Percentiles rank a stretch among this genome's conserved stretches.
Evolutionary conservation across 2,113 vertebrate species (phyloP).

Genomic region (Spea multiplicata): DNA sequence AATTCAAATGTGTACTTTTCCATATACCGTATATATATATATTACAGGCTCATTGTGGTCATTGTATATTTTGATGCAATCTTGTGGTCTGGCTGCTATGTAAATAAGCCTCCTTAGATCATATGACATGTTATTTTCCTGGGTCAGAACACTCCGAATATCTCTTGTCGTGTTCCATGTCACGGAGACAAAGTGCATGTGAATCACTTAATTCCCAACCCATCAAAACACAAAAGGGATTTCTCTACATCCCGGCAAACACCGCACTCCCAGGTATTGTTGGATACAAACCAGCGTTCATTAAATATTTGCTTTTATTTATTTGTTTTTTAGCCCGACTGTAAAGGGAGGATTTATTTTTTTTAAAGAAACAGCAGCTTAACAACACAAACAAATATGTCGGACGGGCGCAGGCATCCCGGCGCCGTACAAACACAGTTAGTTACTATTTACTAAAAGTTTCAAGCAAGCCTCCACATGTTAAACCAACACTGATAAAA

Average conservation of each 20-base stretch:
- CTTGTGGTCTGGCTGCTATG: no score
- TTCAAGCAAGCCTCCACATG: constrained; percentile 65
- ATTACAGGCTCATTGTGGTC: no score
- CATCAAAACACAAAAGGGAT: constrained; percentile 12
- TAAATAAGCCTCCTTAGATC: no score
- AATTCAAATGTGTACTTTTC: no score
- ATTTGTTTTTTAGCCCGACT: constrained; percentile 43
- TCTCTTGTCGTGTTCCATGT: neutral
- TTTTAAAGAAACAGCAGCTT: constrained; percentile 46
- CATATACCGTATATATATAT: no score
- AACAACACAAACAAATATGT: constrained; percentile 42
- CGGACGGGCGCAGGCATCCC: constrained; percentile 44
- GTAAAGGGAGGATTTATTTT: constrained; percentile 20
- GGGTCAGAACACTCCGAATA: no score
- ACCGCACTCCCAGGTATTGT: constrained; percentile 11
- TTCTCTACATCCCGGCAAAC: constrained; percentile 8
- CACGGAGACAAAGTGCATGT: constrained; percentile 8
- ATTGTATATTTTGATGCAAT: no score
- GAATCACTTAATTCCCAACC: neutral
- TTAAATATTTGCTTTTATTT: constrained; percentile 39
- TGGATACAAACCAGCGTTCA: constrained; percentile 48
- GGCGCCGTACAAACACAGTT: constrained; percentile 54
- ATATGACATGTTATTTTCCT: no score
- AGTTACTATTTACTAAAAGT: constrained; percentile 67
- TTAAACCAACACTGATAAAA: constrained; percentile 43